Evolutionary conservation across 92 coral and sea anemone species (phyloP), one percentile per base, ranked within the genome.

Genomic region (Porites lobata): DNA sequence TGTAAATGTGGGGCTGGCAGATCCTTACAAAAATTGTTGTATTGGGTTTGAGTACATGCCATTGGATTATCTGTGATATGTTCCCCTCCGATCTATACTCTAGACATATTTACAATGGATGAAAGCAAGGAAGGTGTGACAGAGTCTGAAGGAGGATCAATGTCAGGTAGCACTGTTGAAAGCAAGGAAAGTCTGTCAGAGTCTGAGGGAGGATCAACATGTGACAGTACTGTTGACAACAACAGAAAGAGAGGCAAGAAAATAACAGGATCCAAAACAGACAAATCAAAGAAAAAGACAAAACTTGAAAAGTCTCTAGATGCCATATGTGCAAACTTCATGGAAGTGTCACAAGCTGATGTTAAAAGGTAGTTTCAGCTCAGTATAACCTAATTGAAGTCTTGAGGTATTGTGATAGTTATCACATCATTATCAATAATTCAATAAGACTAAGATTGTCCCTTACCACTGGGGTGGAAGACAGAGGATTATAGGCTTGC

Each of bases 81-180:
- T 69, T 69, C 53, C 75, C 51, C 75, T 69, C 17, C 24, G 75
- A 69, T 69, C 52, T 24, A 32, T 69, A 69, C 75, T 18, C 75
- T 32, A 69, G 54, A 69, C 18, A 43, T 69, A 69, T 32, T 32
- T 18, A 69, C 72, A 68, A 68, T 68, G 72, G 72, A 68, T 68
- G 72, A 68, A 68, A 68, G 20, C 12, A 68, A 68, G 72, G 52
- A 69, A 69, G 24, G 75, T 26, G 75, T 69, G 75, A 69, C 75
- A 69, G 75, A 69, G 75, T 69, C 75, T 38, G 75, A 69, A 26
- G 75, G 75, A 69, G 75, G 75, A 69, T 69, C 50, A 26, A 69
- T 26, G 50, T 69, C 15, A 13, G 51, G 75, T 26, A 69, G 75
- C 50, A 69, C 75, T 18, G 0, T 69, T 69, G 75, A 67, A 67